Evolutionary conservation across 1,140 invertebrate genomes (phyloP), one percentile per base, ranked within the genome.

Genomic region (Ceratitis capitata): DNA sequence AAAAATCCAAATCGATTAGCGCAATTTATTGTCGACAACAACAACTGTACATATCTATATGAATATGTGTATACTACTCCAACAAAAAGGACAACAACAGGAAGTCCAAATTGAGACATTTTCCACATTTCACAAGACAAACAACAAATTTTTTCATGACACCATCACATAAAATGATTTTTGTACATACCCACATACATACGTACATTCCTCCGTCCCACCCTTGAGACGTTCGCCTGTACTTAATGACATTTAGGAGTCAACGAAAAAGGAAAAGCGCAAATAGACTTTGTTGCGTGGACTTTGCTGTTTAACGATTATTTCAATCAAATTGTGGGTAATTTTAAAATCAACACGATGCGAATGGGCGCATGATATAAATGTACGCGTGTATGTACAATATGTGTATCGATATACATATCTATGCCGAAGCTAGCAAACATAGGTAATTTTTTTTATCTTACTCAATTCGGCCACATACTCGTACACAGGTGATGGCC

Each of bases 61-160:
- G 51, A 78, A 45, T n/a, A n/a, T n/a, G n/a, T n/a, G n/a, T 78
- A 78, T 78, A 39, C 69, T 39, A 78, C 69, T 42, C 69, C 69
- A n/a, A 9, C 69, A 78, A 45, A n/a, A 78, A 45, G 69, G 69
- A 47, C 39, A 45, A 23, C 19, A 78, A 42, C 39, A 78, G 69
- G 69, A 78, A 78, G 69, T 19, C 69, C 69, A 78, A 78, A 78
- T 78, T 78, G 39, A 78, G 69, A 78, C 69, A 78, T 78, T 78
- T 45, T 47, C 69, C 69, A 32, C 69, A 78, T 78, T 78, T 45
- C 69, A 78, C 69, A 78, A 78, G n/a, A 78, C 39, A 45, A 78
- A 78, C 6, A 78, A 35, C 69, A 78, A 78, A 78, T 78, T 78
- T n/a, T 78, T 78, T 78, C 69, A 42, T 78, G 69, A 78, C 69